Evolutionary conservation across 2,888 invertebrate species (phyloP).

Genomic region (Oxycera nigricornis): DNA sequence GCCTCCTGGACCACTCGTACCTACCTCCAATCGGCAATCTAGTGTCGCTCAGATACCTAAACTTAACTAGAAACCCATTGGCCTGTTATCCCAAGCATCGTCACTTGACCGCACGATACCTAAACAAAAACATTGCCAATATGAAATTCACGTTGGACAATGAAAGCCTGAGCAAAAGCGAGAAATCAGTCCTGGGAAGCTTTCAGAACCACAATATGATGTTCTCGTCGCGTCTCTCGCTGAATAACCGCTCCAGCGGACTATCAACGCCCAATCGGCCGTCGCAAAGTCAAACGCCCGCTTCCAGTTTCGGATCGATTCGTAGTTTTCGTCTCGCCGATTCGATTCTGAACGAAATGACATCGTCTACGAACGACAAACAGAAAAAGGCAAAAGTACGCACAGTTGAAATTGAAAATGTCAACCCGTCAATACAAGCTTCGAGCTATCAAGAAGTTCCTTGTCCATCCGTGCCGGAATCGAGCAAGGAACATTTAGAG

Average conservation of each 20-base stretch:
- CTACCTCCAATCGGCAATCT: constrained; percentile 66
- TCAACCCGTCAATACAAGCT: constrained; percentile 40
- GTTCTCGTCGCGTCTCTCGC: constrained; percentile 2
- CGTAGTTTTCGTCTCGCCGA: constrained; percentile 48
- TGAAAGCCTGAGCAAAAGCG: constrained; percentile 64
- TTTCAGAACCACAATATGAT: constrained; percentile 53
- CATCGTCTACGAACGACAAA: constrained; percentile 38
- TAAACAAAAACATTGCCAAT: constrained; percentile 65
- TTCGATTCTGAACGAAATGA: constrained; percentile 39
- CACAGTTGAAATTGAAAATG: constrained; percentile 59
- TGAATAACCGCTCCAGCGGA: constrained; percentile 36
- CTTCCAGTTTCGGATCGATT: constrained; percentile 58
- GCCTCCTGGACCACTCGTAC: constrained; percentile 67
- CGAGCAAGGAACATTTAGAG: constrained; percentile 64
- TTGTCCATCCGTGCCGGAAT: constrained; percentile 48
- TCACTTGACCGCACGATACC: constrained; percentile 63
- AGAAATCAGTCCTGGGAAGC: constrained; percentile 63
- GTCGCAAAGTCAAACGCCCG: constrained; percentile 52
- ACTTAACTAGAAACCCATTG: constrained; percentile 69
- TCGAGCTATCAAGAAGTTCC: not conserved
- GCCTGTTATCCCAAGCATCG: constrained; percentile 69
- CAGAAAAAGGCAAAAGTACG: constrained; percentile 61
- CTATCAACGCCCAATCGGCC: constrained; percentile 43
- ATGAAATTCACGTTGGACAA: constrained; percentile 68
- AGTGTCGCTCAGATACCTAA: constrained; percentile 65